Conservation (phyloP, 2,797 vertebrate species). For the Oryzias dopingdopingensis region DNA sequence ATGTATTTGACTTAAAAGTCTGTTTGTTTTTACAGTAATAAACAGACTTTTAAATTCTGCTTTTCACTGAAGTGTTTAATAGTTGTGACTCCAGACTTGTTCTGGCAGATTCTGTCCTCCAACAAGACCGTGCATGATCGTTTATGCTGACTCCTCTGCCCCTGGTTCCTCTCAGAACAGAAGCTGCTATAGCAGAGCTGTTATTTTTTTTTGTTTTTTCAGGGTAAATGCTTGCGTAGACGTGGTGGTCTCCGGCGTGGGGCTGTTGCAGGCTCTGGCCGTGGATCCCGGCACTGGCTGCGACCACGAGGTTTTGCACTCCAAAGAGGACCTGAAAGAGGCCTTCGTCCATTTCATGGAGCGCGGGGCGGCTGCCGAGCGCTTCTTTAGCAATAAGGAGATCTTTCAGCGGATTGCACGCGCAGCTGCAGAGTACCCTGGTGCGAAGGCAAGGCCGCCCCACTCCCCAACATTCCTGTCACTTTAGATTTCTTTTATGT, state of each 20-base stretch:
- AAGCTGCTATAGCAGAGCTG: no score
- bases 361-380: constrained; percentile 90
- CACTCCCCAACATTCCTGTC: no score
- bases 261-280: constrained; percentile 88
- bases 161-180: no score
- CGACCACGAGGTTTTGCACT: constrained; percentile 84
- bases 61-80: no score
- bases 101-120: no score
- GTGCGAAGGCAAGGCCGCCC: constrained; percentile 82
- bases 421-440: constrained; percentile 84
- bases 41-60: no score
- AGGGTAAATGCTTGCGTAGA: constrained; percentile 97
- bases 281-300: constrained; percentile 76
- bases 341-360: constrained; percentile 90
- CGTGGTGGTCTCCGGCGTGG: constrained; percentile 91
- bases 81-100: no score
- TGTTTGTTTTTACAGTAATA: no score
- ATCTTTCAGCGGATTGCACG: constrained; percentile 83
- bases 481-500: background rate
- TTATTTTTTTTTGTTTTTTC: background rate
- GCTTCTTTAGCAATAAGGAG: constrained; percentile 87
- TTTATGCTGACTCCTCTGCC: no score
- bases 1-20: no score
- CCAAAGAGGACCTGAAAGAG: constrained; percentile 84
- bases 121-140: no score